Evolutionary conservation across 2,888 invertebrate species (phyloP).

Genomic region (Fissipunctia ypsillon): DNA sequence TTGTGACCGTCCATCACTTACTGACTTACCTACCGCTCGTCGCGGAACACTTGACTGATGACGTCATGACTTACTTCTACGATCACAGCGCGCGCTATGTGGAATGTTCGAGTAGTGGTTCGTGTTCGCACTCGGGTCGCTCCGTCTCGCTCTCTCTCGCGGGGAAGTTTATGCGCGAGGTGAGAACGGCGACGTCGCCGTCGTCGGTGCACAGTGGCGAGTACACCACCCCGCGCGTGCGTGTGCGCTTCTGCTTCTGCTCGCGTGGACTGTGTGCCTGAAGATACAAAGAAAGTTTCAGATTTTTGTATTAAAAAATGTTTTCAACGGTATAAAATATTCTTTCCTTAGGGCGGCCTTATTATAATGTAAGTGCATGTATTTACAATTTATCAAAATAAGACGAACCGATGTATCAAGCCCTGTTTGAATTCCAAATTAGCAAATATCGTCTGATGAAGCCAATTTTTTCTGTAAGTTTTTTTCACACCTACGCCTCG

Average conservation of each 20-base stretch:
- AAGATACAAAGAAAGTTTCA: constrained; percentile 17
- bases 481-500: not conserved
- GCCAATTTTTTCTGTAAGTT: not conserved
- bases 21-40: constrained; percentile 62
- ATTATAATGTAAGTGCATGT: not conserved
- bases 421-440: too few relatives aligned
- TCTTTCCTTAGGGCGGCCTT: not conserved
- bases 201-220: constrained; percentile 83
- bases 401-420: too few relatives aligned
- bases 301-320: not conserved
- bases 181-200: constrained; percentile 79
- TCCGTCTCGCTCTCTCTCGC: constrained; percentile 64
- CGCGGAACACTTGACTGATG: constrained; percentile 58
- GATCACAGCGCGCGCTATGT: constrained; percentile 84
- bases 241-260: constrained; percentile 67
- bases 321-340: not conserved
- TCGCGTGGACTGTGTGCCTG: constrained; percentile 71
- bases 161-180: constrained; percentile 73
- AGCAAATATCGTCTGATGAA: too few relatives aligned
- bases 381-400: not conserved
- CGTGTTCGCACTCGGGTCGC: constrained; percentile 73
- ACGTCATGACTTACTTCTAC: constrained; percentile 76
- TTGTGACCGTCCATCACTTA: constrained; percentile 69
- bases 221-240: constrained; percentile 78
- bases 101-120: constrained; percentile 85